Conservation (phyloP, 2,888 invertebrate genomes). For the Plusia festucae region DNA sequence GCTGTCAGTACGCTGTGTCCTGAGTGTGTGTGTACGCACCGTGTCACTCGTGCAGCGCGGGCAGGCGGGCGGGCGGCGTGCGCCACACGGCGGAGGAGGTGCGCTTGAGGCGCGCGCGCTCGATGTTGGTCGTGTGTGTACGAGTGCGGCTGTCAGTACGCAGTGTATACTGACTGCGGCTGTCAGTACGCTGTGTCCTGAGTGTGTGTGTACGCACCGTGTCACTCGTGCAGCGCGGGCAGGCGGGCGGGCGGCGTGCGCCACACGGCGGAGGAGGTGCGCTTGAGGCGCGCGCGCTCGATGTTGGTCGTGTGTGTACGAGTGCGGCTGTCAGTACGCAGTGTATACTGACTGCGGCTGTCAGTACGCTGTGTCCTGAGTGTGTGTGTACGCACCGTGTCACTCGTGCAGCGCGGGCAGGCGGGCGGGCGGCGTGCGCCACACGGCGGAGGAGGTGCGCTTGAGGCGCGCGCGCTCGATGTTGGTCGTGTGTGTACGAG, state of each 20-base stretch:
- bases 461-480: conserved; percentile 91
- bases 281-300: conserved; percentile 90
- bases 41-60: conserved; percentile 81
- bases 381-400: background rate
- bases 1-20: background rate
- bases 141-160: too few relatives aligned
- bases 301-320: conserved; percentile 87
- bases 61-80: conserved; percentile 90
- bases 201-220: background rate
- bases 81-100: conserved; percentile 94
- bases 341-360: background rate
- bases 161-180: background rate
- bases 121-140: conserved; percentile 88
- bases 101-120: conserved; percentile 90
- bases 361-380: background rate
- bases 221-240: conserved; percentile 84
- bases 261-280: conserved; percentile 94
- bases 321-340: too few relatives aligned
- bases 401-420: conserved; percentile 87
- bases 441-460: conserved; percentile 93
- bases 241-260: conserved; percentile 90
- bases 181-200: background rate
- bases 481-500: conserved; percentile 71
- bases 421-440: conserved; percentile 91
- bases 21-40: background rate